Evolutionary conservation across 2,888 invertebrate genomes (phyloP), one percentile per base, ranked within the genome.

Genomic region (Gastracanthus pulcherrimus): DNA sequence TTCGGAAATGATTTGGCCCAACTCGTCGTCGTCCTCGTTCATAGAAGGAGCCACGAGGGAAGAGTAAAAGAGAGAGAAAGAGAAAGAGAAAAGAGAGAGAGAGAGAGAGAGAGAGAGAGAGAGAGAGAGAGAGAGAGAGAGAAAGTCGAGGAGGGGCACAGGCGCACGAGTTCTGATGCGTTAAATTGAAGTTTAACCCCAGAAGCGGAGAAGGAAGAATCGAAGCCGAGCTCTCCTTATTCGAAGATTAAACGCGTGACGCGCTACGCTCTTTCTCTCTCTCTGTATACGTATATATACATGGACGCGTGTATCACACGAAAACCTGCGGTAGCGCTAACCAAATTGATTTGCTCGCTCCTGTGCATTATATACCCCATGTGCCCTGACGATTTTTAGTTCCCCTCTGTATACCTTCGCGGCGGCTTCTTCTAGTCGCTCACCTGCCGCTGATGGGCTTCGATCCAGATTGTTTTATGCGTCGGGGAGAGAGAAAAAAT

Each of bases 151-250:
- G 36, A 62, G 29, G n/a, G 66, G 34, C 3, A 26, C 31, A 19
- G 36, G 23, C 41, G 58, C 86, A 81, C 85, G 86, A 85, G 88
- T 86, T 80, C 85, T 88, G 89, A 91, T 90, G 90, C 90, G 91
- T 90, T 91, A 90, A 90, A 91, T 91, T 90, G 89, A 89, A 90
- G 88, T 89, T 88, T 87, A 89, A 89, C 86, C 88, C 87, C 86
- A n/a, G n/a, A n/a, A n/a, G n/a, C n/a, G n/a, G 48, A 58, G 36
- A 19, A n/a, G 51, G 71, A 80, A 78, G 76, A 82, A 72, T 31
- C 38, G n/a, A n/a, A n/a, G n/a, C 62, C 36, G 67, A 41, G 77
- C 70, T 75, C 77, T 38, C 58, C 51, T 76, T 71, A 71, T 51
- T 75, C 72, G 81, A n/a, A 86, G 85, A 86, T 85, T 88, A 87